Percentiles rank a stretch among this genome's conserved stretches.
These are phyloP conservation scores for Suncus etruscus DNA, from an alignment of 2,113 vertebrate species.

Conservation along the genomic window DNA sequence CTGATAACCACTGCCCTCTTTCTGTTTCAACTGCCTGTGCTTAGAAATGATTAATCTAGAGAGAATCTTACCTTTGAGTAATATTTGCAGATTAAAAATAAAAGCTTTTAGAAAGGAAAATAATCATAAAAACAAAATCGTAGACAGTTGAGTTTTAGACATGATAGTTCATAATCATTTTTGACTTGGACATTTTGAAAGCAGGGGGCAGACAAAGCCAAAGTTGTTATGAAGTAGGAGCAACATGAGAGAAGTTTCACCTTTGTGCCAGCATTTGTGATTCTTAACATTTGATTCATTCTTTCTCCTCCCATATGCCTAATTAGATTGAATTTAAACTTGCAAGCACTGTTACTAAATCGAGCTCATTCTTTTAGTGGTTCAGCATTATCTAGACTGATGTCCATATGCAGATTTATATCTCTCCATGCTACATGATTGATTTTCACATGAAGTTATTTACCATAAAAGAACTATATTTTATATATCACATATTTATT, in stretches of 20 bases:
- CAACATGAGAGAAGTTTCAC: neutral
- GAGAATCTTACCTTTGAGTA: neutral
- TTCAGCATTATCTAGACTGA: neutral
- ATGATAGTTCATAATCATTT: neutral
- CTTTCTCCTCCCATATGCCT: neutral
- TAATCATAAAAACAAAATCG: neutral
- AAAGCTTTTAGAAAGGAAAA: neutral
- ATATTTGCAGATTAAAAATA: neutral
- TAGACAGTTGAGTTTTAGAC: neutral
- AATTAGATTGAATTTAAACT: neutral
- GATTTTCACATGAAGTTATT: neutral
- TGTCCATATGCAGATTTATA: neutral
- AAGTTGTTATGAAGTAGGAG: too few relatives aligned
- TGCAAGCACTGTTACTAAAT: constrained; percentile 13
- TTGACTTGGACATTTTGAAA: accelerated
- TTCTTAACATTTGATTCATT: neutral
- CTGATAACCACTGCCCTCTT: neutral
- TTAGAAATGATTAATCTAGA: neutral
- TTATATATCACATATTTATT: neutral
- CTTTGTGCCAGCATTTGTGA: neutral
- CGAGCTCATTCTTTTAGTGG: neutral
- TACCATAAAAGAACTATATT: neutral
- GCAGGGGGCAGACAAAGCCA: neutral
- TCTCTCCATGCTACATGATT: neutral
- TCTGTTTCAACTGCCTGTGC: neutral